These are phyloP conservation scores for Hycleus cichorii DNA, from an alignment of 1,140 invertebrate species.

Conservation along the genomic window DNA sequence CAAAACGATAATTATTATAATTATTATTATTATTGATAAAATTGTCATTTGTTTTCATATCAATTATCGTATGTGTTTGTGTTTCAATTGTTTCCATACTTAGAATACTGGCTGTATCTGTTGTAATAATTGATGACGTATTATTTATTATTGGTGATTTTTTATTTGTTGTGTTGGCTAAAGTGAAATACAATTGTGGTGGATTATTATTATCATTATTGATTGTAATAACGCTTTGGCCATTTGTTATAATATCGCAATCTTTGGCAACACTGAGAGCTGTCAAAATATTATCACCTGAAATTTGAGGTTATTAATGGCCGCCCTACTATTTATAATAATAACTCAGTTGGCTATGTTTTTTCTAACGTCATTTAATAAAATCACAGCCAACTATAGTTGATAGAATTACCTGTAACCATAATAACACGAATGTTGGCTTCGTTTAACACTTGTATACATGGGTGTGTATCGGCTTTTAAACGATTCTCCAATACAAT, in stretches of 20 bases:
- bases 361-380: no score
- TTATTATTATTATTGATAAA: not conserved
- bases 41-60: not conserved
- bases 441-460: conserved; percentile 71
- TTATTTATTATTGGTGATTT: conserved; percentile 12
- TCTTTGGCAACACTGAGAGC: conserved; percentile 94
- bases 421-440: conserved; percentile 89
- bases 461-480: conserved; percentile 74
- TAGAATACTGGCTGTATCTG: conserved; percentile 48
- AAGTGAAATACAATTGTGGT: conserved; percentile 36
- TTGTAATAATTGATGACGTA: conserved; percentile 16
- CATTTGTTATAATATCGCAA: conserved; percentile 77
- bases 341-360: not conserved
- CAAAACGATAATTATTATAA: conserved; percentile 56
- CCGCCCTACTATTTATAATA: not conserved
- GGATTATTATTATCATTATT: conserved; percentile 27
- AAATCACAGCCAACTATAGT: no score
- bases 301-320: conserved; percentile 18
- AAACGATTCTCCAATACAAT: conserved; percentile 89
- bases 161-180: conserved; percentile 32
- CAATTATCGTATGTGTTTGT: conserved; percentile 26
- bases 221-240: conserved; percentile 61
- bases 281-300: conserved; percentile 94
- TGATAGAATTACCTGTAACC: conserved; percentile 70
- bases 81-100: conserved; percentile 54